Evolutionary conservation across 37 sponge, comb jelly and placozoan genomes (phyloP), one percentile per base, ranked within the genome.

Genomic region (Theonella swinhoei): DNA sequence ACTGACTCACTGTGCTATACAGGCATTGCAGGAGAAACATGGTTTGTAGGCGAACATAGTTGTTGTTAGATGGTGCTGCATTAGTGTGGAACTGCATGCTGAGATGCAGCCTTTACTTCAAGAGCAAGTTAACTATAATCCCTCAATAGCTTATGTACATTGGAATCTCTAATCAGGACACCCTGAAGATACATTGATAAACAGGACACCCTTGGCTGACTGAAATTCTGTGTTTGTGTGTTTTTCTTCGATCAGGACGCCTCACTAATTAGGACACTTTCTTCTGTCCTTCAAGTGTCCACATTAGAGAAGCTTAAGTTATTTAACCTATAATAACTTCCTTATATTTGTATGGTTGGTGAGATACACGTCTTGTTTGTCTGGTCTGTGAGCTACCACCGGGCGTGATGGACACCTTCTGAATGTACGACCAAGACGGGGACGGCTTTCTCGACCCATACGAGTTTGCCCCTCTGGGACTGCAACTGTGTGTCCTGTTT

Each of bases 401-500:
- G 0, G 84, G 69, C 36, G 39, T 91, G 22, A 82, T 91, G 84
- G 76, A 90, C 29, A 71, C 83, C 42, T 95, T 95, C 62, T 19
- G 79, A 24, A 35, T 61, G 59, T 91, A 73, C 68, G 95, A 95
- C 71, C 23, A 47, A 11, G 71, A 95, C 39, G 83, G 70, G 19
- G 79, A 85, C 67, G 91, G 89, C 5, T 39, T 25, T 25, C 30
- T 95, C 1, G 95, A 95, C 37, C 95, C 95, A 25, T 82, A 79
- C 54, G 95, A 95, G 74, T 94, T 94, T 62, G 64, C 33, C 24
- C 39, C 41, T 62, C 65, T 72, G n/a, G 42, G 40, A 26, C 19
- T 72, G 40, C n/a, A n/a, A n/a, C n/a, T n/a, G n/a, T n/a, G n/a
- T n/a, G n/a, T n/a, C n/a, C n/a, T n/a, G n/a, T n/a, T n/a, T n/a